These are phyloP conservation scores for Gallinago nigripennis DNA, from an alignment of 2,797 vertebrate species.

Conservation along the genomic window DNA sequence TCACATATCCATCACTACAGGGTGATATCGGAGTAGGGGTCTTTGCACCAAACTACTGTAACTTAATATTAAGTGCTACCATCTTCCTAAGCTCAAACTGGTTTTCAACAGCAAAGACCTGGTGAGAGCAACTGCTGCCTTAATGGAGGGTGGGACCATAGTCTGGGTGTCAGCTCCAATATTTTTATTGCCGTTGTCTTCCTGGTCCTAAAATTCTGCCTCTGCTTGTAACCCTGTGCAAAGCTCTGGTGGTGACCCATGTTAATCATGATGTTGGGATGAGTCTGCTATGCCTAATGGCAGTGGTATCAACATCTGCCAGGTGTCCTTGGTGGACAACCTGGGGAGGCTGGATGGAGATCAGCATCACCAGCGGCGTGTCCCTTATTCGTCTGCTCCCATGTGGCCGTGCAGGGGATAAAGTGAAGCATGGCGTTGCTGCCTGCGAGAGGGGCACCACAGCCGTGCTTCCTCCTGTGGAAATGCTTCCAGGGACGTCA, in stretches of 20 bases:
- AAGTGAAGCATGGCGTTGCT: not conserved
- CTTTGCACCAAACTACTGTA: not conserved
- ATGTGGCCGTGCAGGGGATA: not conserved
- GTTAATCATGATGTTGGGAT: fast-evolving
- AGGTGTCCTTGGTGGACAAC: not conserved
- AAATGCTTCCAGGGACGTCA: not conserved
- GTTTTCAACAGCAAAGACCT: not conserved
- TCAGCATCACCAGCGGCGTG: not conserved
- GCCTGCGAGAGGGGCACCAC: not conserved
- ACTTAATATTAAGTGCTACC: not conserved
- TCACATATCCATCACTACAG: not conserved
- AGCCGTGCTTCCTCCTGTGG: not conserved
- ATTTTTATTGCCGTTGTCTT: not conserved
- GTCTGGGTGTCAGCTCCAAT: not conserved
- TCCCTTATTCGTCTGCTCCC: not conserved
- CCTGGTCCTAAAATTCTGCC: not conserved
- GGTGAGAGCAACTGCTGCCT: not conserved
- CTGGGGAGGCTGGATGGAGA: not conserved
- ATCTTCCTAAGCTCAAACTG: not conserved
- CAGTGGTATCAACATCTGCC: not conserved
- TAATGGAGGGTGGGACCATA: not conserved
- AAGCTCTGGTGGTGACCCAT: not conserved
- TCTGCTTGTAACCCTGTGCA: not conserved
- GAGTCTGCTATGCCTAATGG: not conserved
- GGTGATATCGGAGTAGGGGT: not conserved